Evolutionary conservation across 1,140 invertebrate species (phyloP), one percentile per base, ranked within the genome.

Genomic region (Trinorchestia longiramus): DNA sequence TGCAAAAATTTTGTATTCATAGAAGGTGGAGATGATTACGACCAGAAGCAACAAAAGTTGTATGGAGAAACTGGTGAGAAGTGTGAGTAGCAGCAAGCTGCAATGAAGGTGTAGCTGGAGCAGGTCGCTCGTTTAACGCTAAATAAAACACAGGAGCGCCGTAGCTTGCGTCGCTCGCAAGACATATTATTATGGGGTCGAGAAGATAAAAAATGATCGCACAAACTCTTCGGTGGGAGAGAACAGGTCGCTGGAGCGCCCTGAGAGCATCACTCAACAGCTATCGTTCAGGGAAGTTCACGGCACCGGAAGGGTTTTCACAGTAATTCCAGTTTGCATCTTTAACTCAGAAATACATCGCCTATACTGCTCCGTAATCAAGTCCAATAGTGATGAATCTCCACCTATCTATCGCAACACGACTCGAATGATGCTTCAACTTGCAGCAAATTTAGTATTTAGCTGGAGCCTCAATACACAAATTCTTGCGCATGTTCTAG

Each of bases 101-200:
- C 62, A 77, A 77, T 77, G 62, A 77, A 77, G 62, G 62, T 77
- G 62, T 77, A 77, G 62, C 8, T 77, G 62, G 62, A 36, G 62
- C 62, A 77, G 62, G 62, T 77, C 62, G 62, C 15, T 91, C 88
- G 88, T 91, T 91, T 91, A 43, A 91, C 88, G 88, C 88, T 44
- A 42, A 91, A 91, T 91, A 91, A 91, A 91, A 91, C 62, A 77
- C 88, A 91, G 88, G 41, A 43, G 43, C 41, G 88, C 88, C 88
- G 88, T 44, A 77, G 62, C 62, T 77, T 77, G 62, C 62, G 62
- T 77, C 62, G 15, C 62, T 77, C 62, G 62, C 88, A 43, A 91
- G 88, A 91, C 88, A 91, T 91, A 91, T 91, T 91, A 91, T 91
- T 91, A 91, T 91, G 88, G 88, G 88, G 41, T 91, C 41, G 41